Conservation (phyloP, 2,888 invertebrate genomes). For the Ceratothoa steindachneri region DNA sequence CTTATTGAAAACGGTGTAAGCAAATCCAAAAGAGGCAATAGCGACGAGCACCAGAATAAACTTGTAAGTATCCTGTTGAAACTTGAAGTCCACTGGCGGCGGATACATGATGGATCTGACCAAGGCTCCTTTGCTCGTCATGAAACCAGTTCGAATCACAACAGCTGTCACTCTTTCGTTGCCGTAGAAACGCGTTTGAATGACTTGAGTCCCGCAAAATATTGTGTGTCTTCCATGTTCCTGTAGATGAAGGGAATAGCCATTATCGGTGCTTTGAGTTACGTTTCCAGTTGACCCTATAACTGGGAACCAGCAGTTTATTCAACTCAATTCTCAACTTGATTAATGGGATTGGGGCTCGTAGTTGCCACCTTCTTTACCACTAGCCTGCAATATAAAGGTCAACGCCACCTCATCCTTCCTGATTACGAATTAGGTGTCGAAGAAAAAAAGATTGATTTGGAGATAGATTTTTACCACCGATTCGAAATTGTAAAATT, state of each 20-base stretch:
- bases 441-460: no score
- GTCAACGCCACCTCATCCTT: no score
- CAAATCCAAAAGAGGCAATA: constrained; percentile 68
- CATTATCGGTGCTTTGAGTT: not conserved
- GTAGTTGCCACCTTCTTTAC: no score
- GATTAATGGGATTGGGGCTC: no score
- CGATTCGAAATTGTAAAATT: no score
- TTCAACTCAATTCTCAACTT: no score
- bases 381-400: no score
- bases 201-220: constrained; percentile 83
- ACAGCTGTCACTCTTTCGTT: constrained; percentile 60
- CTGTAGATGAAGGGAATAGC: constrained; percentile 59
- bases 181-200: constrained; percentile 78
- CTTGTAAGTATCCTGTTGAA: constrained; percentile 63
- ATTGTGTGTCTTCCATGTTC: constrained; percentile 76
- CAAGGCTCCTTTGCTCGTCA: constrained; percentile 52
- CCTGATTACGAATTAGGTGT: no score
- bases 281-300: no score
- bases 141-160: constrained; percentile 32
- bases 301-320: no score
- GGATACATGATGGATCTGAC: constrained; percentile 61
- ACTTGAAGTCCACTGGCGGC: constrained; percentile 60
- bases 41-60: constrained; percentile 69
- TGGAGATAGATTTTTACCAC: no score
- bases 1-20: constrained; percentile 83